These are phyloP conservation scores for Sarcophaga carnaria DNA, from an alignment of 2,888 invertebrate species.

Conservation along the genomic window DNA sequence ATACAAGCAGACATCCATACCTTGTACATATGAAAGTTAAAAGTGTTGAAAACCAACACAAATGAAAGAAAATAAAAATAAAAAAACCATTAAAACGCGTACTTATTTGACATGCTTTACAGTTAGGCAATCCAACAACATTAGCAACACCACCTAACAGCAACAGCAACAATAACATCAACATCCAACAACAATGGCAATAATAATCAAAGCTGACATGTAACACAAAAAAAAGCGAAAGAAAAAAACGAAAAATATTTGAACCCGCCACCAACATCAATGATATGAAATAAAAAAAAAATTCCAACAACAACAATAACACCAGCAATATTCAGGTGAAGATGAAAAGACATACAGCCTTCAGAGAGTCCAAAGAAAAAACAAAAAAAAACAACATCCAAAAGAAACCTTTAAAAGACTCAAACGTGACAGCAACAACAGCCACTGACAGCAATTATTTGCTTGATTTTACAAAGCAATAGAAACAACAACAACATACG, in stretches of 20 bases:
- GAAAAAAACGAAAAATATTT: slow-evolving; percentile 8
- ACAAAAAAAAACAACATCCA: neutral
- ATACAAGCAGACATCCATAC: neutral
- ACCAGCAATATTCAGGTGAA: slow-evolving; percentile 47
- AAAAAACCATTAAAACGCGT: slow-evolving; percentile 44
- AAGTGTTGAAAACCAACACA: slow-evolving; percentile 30
- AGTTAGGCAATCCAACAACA: slow-evolving; percentile 32
- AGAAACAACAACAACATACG: neutral
- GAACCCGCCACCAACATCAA: slow-evolving; percentile 43
- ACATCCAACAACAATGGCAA: slow-evolving; percentile 1
- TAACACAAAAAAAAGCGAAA: slow-evolving; percentile 25
- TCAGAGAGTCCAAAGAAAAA: no score
- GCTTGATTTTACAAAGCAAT: no score
- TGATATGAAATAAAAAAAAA: neutral
- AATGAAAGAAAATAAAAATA: neutral
- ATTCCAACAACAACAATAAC: slow-evolving; percentile 10
- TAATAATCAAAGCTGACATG: slow-evolving; percentile 33
- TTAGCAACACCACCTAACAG: neutral
- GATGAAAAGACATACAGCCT: slow-evolving; percentile 24
- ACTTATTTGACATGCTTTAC: slow-evolving; percentile 59
- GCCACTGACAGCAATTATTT: no score
- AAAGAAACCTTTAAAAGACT: slow-evolving; percentile 43
- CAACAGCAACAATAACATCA: slow-evolving; percentile 3
- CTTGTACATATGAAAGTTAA: slow-evolving; percentile 40
- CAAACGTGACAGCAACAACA: slow-evolving; percentile 34